Percentiles rank a stretch among this genome's conserved stretches.
These are phyloP conservation scores for Enteromius paludinosus DNA, from an alignment of 2,797 vertebrate genomes.

Conservation along the genomic window DNA sequence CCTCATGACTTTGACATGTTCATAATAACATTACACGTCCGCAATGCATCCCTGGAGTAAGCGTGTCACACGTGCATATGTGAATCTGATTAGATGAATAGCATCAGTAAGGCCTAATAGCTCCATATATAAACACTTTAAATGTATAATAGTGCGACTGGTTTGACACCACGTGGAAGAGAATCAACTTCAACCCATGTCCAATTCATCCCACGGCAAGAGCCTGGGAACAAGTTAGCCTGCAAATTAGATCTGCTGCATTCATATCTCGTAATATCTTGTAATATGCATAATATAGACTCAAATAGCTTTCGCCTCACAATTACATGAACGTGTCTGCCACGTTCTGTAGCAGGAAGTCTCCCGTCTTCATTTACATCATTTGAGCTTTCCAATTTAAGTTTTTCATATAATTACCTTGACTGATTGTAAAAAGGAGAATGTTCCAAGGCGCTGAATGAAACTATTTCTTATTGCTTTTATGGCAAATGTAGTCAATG, in stretches of 20 bases:
- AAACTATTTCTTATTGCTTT: conserved; percentile 21
- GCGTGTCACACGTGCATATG: not conserved
- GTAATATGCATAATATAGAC: conserved; percentile 36
- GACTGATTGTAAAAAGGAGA: conserved; percentile 32
- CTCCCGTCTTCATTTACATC: conserved; percentile 24
- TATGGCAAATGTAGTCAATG: conserved; percentile 37
- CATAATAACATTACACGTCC: not conserved
- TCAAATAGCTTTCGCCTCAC: conserved; percentile 31
- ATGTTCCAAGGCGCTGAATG: not conserved
- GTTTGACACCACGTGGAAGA: not conserved
- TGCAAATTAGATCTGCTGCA: conserved; percentile 24
- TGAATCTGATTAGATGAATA: conserved; percentile 6
- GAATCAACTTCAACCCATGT: not conserved
- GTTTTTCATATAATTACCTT: conserved; percentile 38
- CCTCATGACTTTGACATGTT: conserved; percentile 32
- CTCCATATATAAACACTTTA: not conserved
- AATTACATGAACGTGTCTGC: conserved; percentile 33
- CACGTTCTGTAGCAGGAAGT: conserved; percentile 1
- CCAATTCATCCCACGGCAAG: not conserved
- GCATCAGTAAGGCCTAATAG: not conserved
- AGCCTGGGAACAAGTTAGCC: not conserved
- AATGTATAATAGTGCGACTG: not conserved
- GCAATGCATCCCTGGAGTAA: not conserved
- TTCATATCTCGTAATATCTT: conserved; percentile 37
- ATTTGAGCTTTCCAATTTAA: conserved; percentile 34